Evolutionary conservation across 2,888 invertebrate genomes (phyloP).

Genomic region (Pocota personata): DNA sequence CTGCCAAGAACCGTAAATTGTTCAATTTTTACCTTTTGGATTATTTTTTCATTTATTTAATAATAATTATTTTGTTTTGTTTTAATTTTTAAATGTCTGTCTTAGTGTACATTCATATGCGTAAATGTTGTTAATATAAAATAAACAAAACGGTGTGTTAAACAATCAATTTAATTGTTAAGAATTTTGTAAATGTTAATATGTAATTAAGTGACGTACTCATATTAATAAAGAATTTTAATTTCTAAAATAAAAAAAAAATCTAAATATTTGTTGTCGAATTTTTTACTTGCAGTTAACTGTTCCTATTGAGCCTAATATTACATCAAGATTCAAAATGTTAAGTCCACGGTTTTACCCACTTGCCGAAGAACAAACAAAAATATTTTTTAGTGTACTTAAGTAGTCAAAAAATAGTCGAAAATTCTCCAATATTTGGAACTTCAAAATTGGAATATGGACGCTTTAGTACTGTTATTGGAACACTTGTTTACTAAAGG

Average conservation of each 20-base stretch:
- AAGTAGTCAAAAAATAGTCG: too few relatives aligned
- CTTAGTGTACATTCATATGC: conserved; percentile 25
- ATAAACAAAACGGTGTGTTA: conserved; percentile 9
- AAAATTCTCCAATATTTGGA: too few relatives aligned
- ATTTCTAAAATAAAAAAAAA: conserved; percentile 26
- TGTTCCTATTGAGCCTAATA: too few relatives aligned
- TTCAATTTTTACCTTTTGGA: conserved; percentile 54
- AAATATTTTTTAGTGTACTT: too few relatives aligned
- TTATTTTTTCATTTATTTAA: conserved; percentile 17
- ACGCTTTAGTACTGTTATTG: too few relatives aligned
- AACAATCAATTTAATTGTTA: conserved; percentile 51
- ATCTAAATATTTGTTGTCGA: not conserved
- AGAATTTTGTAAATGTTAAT: conserved; percentile 66
- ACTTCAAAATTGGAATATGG: too few relatives aligned
- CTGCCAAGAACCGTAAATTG: conserved; percentile 74
- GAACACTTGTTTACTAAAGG: too few relatives aligned
- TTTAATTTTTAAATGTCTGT: conserved; percentile 24
- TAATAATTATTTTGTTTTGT: not conserved
- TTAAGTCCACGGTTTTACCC: too few relatives aligned
- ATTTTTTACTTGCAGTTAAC: not conserved
- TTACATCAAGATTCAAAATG: too few relatives aligned
- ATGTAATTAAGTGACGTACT: conserved; percentile 47
- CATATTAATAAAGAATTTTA: conserved; percentile 59
- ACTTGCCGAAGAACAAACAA: too few relatives aligned
- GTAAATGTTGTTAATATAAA: conserved; percentile 20